phyloP scores from a whole-genome alignment of 2,888 invertebrate species.

The Hemicrepidius hirtus region DNA sequence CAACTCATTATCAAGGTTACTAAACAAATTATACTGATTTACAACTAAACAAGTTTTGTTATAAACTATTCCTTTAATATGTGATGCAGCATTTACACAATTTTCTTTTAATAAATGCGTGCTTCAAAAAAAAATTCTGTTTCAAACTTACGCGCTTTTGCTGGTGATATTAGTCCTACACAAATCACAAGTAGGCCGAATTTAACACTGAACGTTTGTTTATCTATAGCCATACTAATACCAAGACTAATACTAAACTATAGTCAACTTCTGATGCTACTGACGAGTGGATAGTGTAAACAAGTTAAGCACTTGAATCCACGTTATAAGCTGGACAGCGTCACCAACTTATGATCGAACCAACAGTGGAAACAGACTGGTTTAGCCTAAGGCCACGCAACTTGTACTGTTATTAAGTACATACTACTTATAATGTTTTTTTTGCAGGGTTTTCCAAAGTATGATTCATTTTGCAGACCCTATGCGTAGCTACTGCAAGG shows the following conservation, averaged over 20 bases:
- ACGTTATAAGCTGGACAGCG: background rate
- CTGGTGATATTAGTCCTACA: background rate
- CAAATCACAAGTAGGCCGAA: background rate
- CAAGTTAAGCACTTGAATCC: background rate
- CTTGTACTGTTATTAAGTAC: too few relatives aligned
- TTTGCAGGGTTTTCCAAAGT: too few relatives aligned
- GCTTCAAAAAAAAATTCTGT: background rate
- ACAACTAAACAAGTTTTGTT: constrained; percentile 15
- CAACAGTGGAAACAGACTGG: constrained; percentile 22
- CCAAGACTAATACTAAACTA: background rate
- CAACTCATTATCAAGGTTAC: constrained; percentile 18
- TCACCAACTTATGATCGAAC: background rate
- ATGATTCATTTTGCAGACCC: too few relatives aligned
- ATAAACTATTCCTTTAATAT: background rate
- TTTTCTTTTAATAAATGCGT: too few relatives aligned
- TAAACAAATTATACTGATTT: background rate
- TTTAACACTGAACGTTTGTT: constrained; percentile 5
- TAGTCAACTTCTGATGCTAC: background rate
- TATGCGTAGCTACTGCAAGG: too few relatives aligned
- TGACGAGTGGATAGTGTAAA: constrained; percentile 12
- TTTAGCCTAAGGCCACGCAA: constrained; percentile 17
- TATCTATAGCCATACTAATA: constrained; percentile 10
- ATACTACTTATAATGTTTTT: too few relatives aligned
- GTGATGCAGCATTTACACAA: background rate
- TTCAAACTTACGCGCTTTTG: constrained; percentile 17